These are phyloP conservation scores for Melinopterus prodromus DNA, from an alignment of 2,888 invertebrate genomes.

Conservation along the genomic window DNA sequence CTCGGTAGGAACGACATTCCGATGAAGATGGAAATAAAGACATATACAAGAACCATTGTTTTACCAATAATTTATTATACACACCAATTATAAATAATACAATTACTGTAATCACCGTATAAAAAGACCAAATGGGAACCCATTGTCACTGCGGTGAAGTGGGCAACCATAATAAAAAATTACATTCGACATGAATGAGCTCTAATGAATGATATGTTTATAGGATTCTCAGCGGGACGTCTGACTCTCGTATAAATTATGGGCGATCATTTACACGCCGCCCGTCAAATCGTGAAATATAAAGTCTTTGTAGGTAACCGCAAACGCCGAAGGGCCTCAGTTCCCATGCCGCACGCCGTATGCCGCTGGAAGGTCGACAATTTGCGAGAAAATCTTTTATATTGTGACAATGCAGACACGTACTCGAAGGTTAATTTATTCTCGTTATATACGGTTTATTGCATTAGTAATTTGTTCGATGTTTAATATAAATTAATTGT, in stretches of 20 bases:
- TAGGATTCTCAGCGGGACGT: constrained; percentile 29
- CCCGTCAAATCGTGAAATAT: constrained; percentile 16
- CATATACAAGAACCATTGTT: too few species aligned
- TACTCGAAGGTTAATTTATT: not conserved
- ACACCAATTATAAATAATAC: not conserved
- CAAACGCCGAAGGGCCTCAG: constrained; percentile 12
- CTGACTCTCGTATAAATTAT: constrained; percentile 6
- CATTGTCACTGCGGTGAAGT: not conserved
- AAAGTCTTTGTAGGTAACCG: constrained; percentile 14
- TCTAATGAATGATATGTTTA: constrained; percentile 36
- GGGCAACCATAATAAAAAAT: constrained; percentile 17
- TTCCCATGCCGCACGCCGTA: constrained; percentile 13
- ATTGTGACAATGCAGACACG: not conserved
- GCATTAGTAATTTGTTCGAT: too few species aligned
- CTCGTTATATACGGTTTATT: not conserved
- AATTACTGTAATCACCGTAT: not conserved
- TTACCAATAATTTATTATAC: not conserved
- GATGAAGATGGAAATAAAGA: too few species aligned
- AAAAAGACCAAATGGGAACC: not conserved
- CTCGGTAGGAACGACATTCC: too few species aligned
- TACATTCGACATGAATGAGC: constrained; percentile 31
- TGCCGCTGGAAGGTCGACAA: constrained; percentile 10
- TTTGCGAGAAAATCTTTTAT: not conserved
- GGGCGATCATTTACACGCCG: constrained; percentile 18
- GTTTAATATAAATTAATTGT: too few species aligned